Evolutionary conservation across 2,113 vertebrate species (phyloP).

Genomic region (Oncorhynchus gorbuscha): DNA sequence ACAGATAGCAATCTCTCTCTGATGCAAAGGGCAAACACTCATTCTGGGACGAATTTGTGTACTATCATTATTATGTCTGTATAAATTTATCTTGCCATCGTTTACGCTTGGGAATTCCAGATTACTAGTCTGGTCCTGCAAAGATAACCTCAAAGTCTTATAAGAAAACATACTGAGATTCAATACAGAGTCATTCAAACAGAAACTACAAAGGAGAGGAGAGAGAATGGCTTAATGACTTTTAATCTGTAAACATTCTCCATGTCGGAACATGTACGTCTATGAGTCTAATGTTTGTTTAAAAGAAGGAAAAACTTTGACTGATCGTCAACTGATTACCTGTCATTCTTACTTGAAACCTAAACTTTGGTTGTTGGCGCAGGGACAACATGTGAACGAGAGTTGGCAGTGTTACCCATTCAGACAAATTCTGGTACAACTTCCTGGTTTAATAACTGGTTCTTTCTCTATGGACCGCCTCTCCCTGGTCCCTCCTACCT

Average conservation of each 20-base stretch:
- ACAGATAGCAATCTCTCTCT: slow-evolving; percentile 9
- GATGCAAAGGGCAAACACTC: slow-evolving; percentile 53
- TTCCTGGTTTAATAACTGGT: too few relatives aligned
- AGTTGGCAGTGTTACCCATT: too few relatives aligned
- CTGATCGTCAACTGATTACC: slow-evolving; percentile 48
- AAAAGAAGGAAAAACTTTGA: neutral
- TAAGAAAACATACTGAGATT: slow-evolving; percentile 61
- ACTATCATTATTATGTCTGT: slow-evolving; percentile 76
- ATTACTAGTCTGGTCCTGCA: slow-evolving; percentile 67
- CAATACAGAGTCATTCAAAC: slow-evolving; percentile 57
- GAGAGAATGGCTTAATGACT: slow-evolving; percentile 61
- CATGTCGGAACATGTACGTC: slow-evolving; percentile 48
- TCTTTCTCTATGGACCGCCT: neutral
- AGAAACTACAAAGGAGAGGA: slow-evolving; percentile 59
- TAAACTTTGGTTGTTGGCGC: too few relatives aligned
- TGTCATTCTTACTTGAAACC: neutral
- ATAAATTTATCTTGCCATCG: slow-evolving; percentile 72
- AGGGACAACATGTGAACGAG: too few relatives aligned
- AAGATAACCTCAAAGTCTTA: slow-evolving; percentile 68
- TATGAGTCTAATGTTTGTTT: neutral
- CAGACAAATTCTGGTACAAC: too few relatives aligned
- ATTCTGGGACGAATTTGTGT: slow-evolving; percentile 35
- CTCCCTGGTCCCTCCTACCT: neutral
- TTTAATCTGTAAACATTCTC: slow-evolving; percentile 56
- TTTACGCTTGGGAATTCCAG: slow-evolving; percentile 72